Conservation (phyloP, 2,797 vertebrate genomes). For the Thripadectes ignobilis region DNA sequence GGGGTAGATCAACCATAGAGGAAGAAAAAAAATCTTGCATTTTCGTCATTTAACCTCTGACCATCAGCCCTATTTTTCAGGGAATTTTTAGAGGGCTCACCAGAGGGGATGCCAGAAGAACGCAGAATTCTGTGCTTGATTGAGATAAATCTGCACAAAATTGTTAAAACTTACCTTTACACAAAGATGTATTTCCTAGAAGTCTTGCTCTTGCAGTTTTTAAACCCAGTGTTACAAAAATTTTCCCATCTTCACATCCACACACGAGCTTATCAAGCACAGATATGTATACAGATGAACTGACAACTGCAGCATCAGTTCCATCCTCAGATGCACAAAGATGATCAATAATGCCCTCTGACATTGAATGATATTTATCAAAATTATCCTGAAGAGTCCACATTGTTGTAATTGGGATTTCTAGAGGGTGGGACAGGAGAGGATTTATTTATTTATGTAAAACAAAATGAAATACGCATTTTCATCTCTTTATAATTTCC, state of each 20-base stretch:
- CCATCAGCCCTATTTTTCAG: background rate
- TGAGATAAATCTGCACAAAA: background rate
- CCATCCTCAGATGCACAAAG: slow-evolving; percentile 49
- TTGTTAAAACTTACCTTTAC: slow-evolving; percentile 66
- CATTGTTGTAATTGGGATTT: slow-evolving; percentile 70
- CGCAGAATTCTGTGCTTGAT: background rate
- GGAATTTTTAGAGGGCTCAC: background rate
- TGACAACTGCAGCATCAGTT: slow-evolving; percentile 20
- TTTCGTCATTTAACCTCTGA: background rate
- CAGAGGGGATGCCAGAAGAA: background rate
- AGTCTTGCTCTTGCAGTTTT: slow-evolving; percentile 75
- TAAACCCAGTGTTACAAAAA: slow-evolving; percentile 73
- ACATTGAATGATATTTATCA: slow-evolving; percentile 58
- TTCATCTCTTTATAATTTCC: background rate
- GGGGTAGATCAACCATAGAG: background rate
- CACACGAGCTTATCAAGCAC: slow-evolving; percentile 77
- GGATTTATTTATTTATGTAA: background rate
- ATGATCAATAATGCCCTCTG: slow-evolving; percentile 68
- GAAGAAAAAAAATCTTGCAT: background rate
- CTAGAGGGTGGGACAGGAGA: slow-evolving; percentile 20
- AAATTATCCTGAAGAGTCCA: slow-evolving; percentile 79
- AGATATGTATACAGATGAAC: slow-evolving; percentile 75
- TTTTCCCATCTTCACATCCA: slow-evolving; percentile 79
- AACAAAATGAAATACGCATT: background rate
- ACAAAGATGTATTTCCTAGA: slow-evolving; percentile 48